phyloP scores from a whole-genome alignment of 2,113 vertebrate genomes.

The cat (Felis catus) region DNA sequence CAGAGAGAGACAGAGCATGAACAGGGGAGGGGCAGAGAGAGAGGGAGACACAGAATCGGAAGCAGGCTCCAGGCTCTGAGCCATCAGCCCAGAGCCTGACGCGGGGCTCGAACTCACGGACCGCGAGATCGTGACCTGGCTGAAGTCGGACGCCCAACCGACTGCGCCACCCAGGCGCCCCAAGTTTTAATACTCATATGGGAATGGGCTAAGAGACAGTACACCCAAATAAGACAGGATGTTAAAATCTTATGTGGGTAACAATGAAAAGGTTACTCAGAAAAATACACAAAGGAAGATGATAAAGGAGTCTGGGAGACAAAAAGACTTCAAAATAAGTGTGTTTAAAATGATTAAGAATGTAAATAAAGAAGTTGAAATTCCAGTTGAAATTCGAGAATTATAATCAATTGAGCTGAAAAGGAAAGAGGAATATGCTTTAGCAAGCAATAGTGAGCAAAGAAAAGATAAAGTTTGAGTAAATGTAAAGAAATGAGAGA shows the following conservation, averaged over 20 bases:
- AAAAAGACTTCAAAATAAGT: neutral
- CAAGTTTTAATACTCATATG: neutral
- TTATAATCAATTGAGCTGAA: neutral
- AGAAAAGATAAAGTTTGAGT: neutral
- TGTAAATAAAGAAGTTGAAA: neutral
- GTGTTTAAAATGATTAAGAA: neutral
- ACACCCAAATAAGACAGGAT: neutral
- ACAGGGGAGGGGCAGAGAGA: too few species aligned
- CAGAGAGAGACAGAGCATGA: too few species aligned
- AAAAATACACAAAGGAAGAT: neutral
- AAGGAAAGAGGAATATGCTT: neutral
- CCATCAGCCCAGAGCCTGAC: too few species aligned
- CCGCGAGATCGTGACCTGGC: too few species aligned
- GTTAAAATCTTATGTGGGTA: neutral
- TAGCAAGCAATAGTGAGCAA: neutral
- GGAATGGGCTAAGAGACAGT: neutral
- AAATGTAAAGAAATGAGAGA: neutral
- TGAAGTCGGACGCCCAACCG: too few species aligned
- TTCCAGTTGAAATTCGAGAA: neutral
- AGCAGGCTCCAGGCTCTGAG: too few species aligned
- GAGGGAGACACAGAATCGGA: too few species aligned
- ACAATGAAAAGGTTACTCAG: neutral
- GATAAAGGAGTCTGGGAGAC: neutral
- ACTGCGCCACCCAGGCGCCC: too few species aligned
- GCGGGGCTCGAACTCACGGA: too few species aligned